Evolutionary conservation across 2,888 invertebrate species (phyloP), one percentile per base, ranked within the genome.

Genomic region (Apoda limacodes): DNA sequence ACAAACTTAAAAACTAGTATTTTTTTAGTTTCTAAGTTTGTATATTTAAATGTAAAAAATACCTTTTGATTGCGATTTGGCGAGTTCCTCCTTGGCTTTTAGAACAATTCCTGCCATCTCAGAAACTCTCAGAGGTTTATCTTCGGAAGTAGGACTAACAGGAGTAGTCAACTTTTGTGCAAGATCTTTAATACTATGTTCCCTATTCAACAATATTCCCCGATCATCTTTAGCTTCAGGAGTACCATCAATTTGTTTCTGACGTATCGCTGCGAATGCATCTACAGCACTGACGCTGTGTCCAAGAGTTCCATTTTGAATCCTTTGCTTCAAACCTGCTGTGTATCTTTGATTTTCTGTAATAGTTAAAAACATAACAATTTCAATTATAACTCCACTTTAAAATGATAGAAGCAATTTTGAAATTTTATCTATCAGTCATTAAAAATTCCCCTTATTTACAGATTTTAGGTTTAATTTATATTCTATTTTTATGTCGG

Each of bases 1-100:
- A n/a, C n/a, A n/a, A n/a, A n/a, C n/a, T n/a, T n/a, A n/a, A n/a
- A n/a, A n/a, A n/a, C n/a, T n/a, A n/a, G n/a, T n/a, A n/a, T n/a
- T n/a, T n/a, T 21, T 21, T 9, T 9, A n/a, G 9, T 12, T 9
- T 27, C 9, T 17, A 23, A 32, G 25, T 30, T 3, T 11, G 7
- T n/a, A 13, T 2, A 19, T 10, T 13, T 17, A 19, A 13, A 13
- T 31, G 22, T 21, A 11, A 19, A 5, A 11, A 11, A 7, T 35
- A 60, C 84, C 89, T 71, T 91, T 91, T 39, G 90, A 91, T 62
- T 92, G 92, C 35, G 92, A 92, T 67, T 92, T 92, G 10, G 91
- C 91, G 51, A 95, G 78, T 48, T 93, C 95, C 68, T 94, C 93
- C 83, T 95, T 96, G 55, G 95, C 95, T 80, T 95, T 94, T 30